These are phyloP conservation scores for Pseudomyrmex flavicornis DNA, from an alignment of 1,140 invertebrate genomes.

Conservation along the genomic window DNA sequence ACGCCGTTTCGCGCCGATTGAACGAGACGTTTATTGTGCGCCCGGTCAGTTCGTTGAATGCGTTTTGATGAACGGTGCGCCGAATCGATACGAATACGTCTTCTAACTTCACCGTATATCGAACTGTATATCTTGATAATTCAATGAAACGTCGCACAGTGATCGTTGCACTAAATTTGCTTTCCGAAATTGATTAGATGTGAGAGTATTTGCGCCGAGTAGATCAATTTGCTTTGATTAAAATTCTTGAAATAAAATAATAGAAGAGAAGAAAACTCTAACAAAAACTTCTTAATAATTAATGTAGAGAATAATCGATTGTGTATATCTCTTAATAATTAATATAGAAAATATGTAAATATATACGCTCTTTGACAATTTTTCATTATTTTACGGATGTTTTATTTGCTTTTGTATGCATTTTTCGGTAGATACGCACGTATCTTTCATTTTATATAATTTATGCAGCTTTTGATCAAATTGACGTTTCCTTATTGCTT, in stretches of 20 bases:
- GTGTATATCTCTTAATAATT: background rate
- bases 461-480: conserved; percentile 12
- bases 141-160: background rate
- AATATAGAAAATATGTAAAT: background rate
- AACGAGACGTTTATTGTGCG: conserved; percentile 63
- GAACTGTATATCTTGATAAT: conserved; percentile 27
- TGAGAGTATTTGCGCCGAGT: no score
- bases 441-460: background rate
- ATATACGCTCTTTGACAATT: background rate
- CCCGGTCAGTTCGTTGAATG: conserved; percentile 32
- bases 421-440: background rate
- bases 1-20: conserved; percentile 58
- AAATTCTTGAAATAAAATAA: background rate
- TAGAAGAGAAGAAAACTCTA: background rate
- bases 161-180: background rate
- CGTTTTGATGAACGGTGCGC: conserved; percentile 37
- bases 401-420: background rate
- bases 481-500: conserved; percentile 28
- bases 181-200: background rate
- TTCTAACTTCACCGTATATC: conserved; percentile 13
- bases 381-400: background rate
- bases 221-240: background rate
- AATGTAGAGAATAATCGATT: no score
- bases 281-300: background rate
- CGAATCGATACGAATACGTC: conserved; percentile 32